Evolutionary conservation across 2,888 invertebrate genomes (phyloP), one percentile per base, ranked within the genome.

Genomic region (Platynereis dumerilii): DNA sequence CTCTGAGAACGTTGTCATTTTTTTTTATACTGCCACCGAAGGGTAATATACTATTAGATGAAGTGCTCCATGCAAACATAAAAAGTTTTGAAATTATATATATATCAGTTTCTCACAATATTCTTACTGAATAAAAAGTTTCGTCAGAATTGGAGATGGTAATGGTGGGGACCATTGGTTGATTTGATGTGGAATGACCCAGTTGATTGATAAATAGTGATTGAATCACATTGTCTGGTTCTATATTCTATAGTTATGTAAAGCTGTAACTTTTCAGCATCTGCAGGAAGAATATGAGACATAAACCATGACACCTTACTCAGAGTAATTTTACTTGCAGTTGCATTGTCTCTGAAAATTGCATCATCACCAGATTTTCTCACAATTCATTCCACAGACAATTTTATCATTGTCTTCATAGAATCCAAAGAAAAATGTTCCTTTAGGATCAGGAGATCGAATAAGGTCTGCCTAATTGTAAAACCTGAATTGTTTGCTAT

Each of bases 341-440:
- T 12, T 7, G 1, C 5, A 12, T 27, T n/a, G 2, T n/a, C 60
- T 22, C 60, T 52, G 7, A 60, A 53, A 15, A 53, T 52, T 26
- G 52, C 53, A 2, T 60, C 60, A 27, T 20, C 5, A 26, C 27
- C 2, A 12, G 52, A 2, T 29, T 62, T 57, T 17, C 57, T 20
- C n/a, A 58, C 57, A 17, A 62, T 63, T 63, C 44, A 62, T 20
- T 2, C 66, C 59, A 28, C 63, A 68, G 12, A 66, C 45, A 2
- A 68, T 61, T 22, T 68, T 54, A 24, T 26, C 20, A 22, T 60
- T 53, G 22, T 60, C 60, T 17, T 62, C 45, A 17, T 24, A 39
- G 54, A 68, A 68, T 3, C 65, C 61, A 44, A 66, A 68, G 17
- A 68, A 54, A 57, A 68, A 68, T 15, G 65, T 58, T 20, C 62